phyloP scores from a whole-genome alignment of 2,797 vertebrate genomes.

The Cyprinodon diabolis region DNA sequence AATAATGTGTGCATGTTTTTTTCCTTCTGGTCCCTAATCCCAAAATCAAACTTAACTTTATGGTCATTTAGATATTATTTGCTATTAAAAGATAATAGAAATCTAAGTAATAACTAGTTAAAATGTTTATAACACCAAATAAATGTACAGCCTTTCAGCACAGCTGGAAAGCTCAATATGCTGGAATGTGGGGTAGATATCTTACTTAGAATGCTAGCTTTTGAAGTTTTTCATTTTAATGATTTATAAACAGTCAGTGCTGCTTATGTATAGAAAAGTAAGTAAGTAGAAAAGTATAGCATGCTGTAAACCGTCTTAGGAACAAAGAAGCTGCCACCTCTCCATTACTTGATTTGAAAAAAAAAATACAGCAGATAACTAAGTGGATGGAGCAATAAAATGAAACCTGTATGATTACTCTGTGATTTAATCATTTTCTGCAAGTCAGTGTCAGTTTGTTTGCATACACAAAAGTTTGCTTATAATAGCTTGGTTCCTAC shows the following conservation, averaged over 20 bases:
- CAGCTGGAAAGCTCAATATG: background rate
- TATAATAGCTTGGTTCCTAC: too few relatives aligned
- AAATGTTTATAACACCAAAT: background rate
- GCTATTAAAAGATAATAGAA: too few relatives aligned
- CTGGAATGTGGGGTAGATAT: background rate
- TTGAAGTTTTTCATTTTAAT: background rate
- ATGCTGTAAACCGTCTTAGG: too few relatives aligned
- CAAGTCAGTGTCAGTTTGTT: too few relatives aligned
- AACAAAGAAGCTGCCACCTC: too few relatives aligned
- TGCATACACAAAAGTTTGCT: too few relatives aligned
- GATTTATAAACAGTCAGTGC: background rate
- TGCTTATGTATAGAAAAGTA: background rate
- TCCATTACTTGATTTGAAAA: too few relatives aligned
- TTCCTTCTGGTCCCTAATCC: constrained; percentile 20
- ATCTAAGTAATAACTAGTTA: background rate
- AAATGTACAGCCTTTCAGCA: background rate
- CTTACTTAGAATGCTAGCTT: too few relatives aligned
- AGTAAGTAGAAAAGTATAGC: too few relatives aligned
- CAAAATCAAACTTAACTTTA: constrained; percentile 10
- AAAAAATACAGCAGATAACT: too few relatives aligned
- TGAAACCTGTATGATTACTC: too few relatives aligned
- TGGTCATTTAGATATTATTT: constrained; percentile 10
- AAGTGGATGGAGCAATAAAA: background rate
- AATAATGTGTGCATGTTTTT: constrained; percentile 20
- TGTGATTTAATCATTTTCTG: too few relatives aligned